Conservation (phyloP, 2,888 invertebrate species). For the Lepidochrysops patricia region DNA sequence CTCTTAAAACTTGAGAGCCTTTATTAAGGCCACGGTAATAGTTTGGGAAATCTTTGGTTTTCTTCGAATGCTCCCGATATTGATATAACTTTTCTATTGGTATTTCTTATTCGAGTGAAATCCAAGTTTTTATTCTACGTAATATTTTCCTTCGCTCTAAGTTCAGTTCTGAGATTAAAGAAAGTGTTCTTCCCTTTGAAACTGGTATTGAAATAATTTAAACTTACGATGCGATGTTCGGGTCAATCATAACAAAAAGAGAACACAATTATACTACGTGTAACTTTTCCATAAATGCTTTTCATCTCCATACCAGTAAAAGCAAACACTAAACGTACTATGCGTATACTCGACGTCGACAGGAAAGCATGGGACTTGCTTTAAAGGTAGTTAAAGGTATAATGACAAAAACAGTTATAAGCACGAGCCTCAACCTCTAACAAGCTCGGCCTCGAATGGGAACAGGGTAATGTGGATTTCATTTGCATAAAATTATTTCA, state of each 20-base stretch:
- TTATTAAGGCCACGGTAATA: conserved; percentile 63
- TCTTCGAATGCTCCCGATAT: conserved; percentile 8
- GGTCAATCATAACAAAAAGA: not conserved
- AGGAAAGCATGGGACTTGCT: conserved; percentile 45
- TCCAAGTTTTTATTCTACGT: not conserved
- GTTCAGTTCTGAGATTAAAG: not conserved
- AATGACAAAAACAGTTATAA: conserved; percentile 58
- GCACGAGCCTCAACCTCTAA: conserved; percentile 48
- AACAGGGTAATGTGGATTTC: conserved; percentile 64
- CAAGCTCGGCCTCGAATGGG: conserved; percentile 42
- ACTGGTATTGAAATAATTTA: not conserved
- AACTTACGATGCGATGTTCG: not conserved
- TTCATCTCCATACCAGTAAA: no score
- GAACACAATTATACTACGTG: no score
- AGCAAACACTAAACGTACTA: not conserved
- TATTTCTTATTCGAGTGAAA: conserved; percentile 27
- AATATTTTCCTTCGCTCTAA: not conserved
- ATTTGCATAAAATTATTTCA: conserved; percentile 68
- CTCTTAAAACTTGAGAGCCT: conserved; percentile 62
- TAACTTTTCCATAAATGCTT: no score
- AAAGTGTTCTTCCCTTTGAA: not conserved
- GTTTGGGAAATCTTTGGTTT: conserved; percentile 46
- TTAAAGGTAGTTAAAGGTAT: conserved; percentile 47
- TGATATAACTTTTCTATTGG: conserved; percentile 5
- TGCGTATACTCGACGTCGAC: no score